A percentile compares a stretch with the other conserved stretches of the same genome.
phyloP scores from a whole-genome alignment of 2,113 vertebrate species.

The Hoplias malabaricus region DNA sequence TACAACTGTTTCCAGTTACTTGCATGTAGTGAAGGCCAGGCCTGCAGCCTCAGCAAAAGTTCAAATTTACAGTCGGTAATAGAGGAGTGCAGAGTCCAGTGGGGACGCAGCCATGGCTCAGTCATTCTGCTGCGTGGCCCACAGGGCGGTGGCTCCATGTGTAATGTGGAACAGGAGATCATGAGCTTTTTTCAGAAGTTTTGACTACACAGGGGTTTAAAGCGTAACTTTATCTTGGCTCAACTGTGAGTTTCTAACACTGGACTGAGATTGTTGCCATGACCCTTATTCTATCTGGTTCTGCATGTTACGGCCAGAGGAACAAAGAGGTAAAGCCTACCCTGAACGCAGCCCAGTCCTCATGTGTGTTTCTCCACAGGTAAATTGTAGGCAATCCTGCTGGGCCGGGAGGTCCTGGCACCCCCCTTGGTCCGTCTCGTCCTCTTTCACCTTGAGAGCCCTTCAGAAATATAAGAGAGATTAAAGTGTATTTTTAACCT shows the following conservation, averaged over 20 bases:
- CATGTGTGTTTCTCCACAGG: constrained; percentile 79
- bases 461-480: constrained; percentile 53
- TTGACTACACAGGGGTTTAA: neutral
- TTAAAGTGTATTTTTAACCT: neutral
- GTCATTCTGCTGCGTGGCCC: neutral
- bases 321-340: constrained; percentile 59
- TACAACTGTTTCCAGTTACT: constrained; percentile 42
- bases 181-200: neutral
- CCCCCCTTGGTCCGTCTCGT: constrained; percentile 63
- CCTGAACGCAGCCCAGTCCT: constrained; percentile 75
- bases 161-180: neutral
- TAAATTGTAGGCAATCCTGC: constrained; percentile 75
- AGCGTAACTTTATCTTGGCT: neutral
- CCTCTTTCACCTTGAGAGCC: constrained; percentile 73
- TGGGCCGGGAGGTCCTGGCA: constrained; percentile 69
- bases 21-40: constrained; percentile 23
- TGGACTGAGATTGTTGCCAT: neutral
- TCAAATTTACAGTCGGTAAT: constrained; percentile 52
- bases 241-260: neutral
- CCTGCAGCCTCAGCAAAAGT: constrained; percentile 49
- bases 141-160: constrained; percentile 17
- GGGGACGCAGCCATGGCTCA: constrained; percentile 13
- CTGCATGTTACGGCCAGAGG: neutral
- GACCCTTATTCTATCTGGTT: neutral
- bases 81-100: constrained; percentile 29